Conservation (phyloP, 2,797 vertebrate genomes). For the Meriones psammophilus region DNA sequence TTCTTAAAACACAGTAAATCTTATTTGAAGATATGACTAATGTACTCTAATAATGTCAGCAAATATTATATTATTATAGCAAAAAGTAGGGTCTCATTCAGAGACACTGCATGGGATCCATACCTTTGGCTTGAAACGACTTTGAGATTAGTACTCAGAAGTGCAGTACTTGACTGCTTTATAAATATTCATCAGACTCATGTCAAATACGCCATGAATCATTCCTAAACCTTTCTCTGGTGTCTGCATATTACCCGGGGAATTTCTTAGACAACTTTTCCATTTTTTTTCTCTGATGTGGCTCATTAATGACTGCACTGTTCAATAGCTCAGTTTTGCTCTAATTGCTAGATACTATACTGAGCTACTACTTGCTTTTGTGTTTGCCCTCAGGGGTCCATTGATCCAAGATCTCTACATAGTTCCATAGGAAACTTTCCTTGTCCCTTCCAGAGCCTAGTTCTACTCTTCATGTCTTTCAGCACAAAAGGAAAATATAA, state of each 20-base stretch:
- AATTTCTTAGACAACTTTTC: neutral
- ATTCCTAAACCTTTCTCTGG: neutral
- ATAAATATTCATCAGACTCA: neutral
- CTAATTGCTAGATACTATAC: neutral
- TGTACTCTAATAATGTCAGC: neutral
- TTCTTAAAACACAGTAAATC: neutral
- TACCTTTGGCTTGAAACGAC: neutral
- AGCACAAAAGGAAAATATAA: neutral
- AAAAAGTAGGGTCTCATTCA: neutral
- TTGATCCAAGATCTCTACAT: neutral
- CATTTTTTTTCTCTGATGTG: neutral
- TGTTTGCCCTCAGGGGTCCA: neutral
- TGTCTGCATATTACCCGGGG: neutral
- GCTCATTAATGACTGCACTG: neutral
- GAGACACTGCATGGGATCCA: neutral
- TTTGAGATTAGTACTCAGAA: neutral
- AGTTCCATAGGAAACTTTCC: neutral
- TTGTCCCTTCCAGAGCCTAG: neutral
- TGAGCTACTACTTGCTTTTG: neutral
- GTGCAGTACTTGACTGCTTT: neutral
- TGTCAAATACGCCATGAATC: neutral
- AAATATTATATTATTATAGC: constrained; percentile 2
- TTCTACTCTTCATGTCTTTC: neutral
- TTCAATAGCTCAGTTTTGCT: neutral
- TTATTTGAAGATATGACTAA: neutral